Conservation (phyloP, 2,797 vertebrate genomes). For the Sardinella longiceps region DNA sequence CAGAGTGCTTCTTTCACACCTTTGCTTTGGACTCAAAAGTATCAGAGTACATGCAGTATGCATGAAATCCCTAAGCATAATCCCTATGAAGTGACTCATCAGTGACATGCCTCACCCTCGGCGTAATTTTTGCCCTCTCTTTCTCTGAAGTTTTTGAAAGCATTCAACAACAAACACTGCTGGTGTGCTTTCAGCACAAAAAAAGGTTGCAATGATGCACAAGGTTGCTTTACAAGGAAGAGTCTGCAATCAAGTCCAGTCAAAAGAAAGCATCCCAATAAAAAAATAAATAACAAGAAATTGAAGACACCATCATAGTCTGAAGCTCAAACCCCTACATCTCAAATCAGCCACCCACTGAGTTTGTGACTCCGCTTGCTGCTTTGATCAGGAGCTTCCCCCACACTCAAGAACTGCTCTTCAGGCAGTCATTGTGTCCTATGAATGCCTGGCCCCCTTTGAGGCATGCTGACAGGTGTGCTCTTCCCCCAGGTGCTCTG, state of each 20-base stretch:
- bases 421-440: neutral
- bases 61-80: too few species aligned
- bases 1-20: too few species aligned
- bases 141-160: neutral
- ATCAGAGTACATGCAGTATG: too few species aligned
- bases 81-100: neutral
- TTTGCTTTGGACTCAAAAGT: too few species aligned
- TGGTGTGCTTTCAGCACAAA: too few species aligned
- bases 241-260: neutral
- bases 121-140: neutral
- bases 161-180: neutral
- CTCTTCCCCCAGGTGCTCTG: neutral
- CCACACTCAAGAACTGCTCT: neutral
- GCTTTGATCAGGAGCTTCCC: neutral
- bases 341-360: neutral
- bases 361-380: neutral
- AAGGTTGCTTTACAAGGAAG: neutral
- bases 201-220: neutral
- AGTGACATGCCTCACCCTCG: neutral
- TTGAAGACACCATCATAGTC: neutral
- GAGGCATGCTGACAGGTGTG: neutral
- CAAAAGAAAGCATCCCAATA: neutral
- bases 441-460: neutral
- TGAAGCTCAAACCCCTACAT: neutral
- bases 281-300: neutral